These are phyloP conservation scores for Oncorhynchus masou DNA, from an alignment of 2,113 vertebrate genomes.

Conservation along the genomic window DNA sequence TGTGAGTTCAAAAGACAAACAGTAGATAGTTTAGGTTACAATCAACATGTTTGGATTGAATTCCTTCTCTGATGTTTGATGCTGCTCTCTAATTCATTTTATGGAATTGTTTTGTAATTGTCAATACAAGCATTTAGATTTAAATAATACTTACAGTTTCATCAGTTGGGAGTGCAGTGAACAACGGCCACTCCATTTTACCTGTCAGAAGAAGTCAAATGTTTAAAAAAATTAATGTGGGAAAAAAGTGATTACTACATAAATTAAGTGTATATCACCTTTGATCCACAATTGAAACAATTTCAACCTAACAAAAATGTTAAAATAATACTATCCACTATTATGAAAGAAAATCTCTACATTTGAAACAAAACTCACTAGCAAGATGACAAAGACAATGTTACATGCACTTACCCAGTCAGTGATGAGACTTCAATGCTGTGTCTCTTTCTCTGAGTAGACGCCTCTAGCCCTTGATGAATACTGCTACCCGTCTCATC, in stretches of 20 bases:
- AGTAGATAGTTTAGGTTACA: no score
- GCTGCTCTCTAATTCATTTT: no score
- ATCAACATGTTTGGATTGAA: no score
- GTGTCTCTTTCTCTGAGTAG: no score
- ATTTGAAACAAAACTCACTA: no score
- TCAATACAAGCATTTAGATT: not conserved
- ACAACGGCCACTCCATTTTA: slow-evolving; percentile 17
- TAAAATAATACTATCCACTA: not conserved
- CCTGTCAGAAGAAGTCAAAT: slow-evolving; percentile 33
- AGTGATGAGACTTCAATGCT: not conserved
- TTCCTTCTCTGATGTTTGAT: no score
- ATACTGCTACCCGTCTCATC: slow-evolving; percentile 15
- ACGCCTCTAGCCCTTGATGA: not conserved
- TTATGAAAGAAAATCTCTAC: no score
- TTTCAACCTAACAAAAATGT: not conserved
- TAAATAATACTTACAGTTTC: slow-evolving; percentile 47
- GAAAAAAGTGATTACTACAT: no score
- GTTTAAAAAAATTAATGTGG: not conserved
- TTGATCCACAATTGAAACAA: not conserved
- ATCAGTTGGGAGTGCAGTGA: not conserved
- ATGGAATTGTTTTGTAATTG: not conserved
- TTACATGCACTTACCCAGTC: not conserved
- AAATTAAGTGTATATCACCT: no score
- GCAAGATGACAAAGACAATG: not conserved
- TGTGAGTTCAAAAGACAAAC: not conserved